phyloP scores from a whole-genome alignment of 2,888 invertebrate genomes.

The Nudaria mundana region DNA sequence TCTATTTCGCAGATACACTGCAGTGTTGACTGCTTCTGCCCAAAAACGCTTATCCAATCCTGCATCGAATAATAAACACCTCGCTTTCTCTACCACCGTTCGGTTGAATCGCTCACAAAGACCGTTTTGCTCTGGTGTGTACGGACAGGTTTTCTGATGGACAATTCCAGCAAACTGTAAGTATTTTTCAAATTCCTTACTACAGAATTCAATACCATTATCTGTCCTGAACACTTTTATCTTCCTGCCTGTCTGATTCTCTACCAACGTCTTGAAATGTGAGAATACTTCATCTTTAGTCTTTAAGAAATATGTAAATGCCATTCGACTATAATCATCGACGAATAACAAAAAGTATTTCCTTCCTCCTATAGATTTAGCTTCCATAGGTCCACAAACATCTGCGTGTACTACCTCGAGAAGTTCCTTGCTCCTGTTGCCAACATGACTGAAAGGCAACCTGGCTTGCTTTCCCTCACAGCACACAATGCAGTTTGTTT shows the following conservation, averaged over 20 bases:
- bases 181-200: too few species aligned
- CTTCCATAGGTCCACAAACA: background rate
- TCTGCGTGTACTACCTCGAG: background rate
- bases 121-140: too few species aligned
- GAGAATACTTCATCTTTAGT: constrained; percentile 1
- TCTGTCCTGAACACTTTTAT: background rate
- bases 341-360: background rate
- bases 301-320: background rate
- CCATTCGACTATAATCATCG: background rate
- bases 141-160: too few species aligned
- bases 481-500: background rate
- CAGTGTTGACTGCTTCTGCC: constrained; percentile 18
- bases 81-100: constrained; percentile 13
- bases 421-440: background rate
- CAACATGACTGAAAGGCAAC: background rate
- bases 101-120: constrained; percentile 13
- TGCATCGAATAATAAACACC: constrained; percentile 13
- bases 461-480: background rate
- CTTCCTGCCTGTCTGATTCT: background rate
- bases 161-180: too few species aligned
- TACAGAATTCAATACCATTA: background rate
- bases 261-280: background rate
- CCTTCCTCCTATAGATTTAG: background rate
- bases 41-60: constrained; percentile 10
- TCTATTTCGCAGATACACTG: constrained; percentile 10